A percentile compares a stretch with the other conserved stretches of the same genome.
phyloP scores from a whole-genome alignment of 2,888 invertebrate genomes.

The Agriopis leucophaearia region DNA sequence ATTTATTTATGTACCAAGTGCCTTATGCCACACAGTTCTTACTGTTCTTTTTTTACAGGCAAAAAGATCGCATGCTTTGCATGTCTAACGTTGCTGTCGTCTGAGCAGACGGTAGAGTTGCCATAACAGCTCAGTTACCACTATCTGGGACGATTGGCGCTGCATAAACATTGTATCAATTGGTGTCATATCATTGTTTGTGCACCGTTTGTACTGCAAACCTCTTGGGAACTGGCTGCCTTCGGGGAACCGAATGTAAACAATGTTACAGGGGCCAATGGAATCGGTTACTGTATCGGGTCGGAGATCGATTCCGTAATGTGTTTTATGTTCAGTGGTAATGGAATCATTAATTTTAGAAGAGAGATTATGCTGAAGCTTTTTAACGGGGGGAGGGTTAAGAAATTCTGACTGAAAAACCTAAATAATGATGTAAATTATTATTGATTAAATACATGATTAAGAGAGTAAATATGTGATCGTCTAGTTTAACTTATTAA shows the following conservation, averaged over 20 bases:
- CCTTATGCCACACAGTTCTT: not conserved
- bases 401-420: too few relatives aligned
- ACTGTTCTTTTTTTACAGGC: not conserved
- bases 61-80: not conserved
- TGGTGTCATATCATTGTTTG: slow-evolving; percentile 61
- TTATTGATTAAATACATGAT: too few relatives aligned
- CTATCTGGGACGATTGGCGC: slow-evolving; percentile 42
- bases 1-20: not conserved
- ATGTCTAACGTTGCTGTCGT: not conserved
- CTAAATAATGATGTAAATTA: too few relatives aligned
- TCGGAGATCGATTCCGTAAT: slow-evolving; percentile 48
- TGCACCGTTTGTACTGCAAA: slow-evolving; percentile 60
- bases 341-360: not conserved
- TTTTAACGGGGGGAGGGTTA: too few relatives aligned
- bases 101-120: not conserved
- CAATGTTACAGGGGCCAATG: slow-evolving; percentile 63
- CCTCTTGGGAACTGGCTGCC: slow-evolving; percentile 55
- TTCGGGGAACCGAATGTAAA: slow-evolving; percentile 59
- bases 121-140: slow-evolving; percentile 47
- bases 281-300: slow-evolving; percentile 59
- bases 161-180: slow-evolving; percentile 52
- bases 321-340: not conserved
- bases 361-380: too few relatives aligned
- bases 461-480: too few relatives aligned
- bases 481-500: too few relatives aligned